Percentiles rank a stretch among this genome's conserved stretches.
Conservation (phyloP, 2,113 vertebrate species). For the Ginglymostoma cirratum region DNA sequence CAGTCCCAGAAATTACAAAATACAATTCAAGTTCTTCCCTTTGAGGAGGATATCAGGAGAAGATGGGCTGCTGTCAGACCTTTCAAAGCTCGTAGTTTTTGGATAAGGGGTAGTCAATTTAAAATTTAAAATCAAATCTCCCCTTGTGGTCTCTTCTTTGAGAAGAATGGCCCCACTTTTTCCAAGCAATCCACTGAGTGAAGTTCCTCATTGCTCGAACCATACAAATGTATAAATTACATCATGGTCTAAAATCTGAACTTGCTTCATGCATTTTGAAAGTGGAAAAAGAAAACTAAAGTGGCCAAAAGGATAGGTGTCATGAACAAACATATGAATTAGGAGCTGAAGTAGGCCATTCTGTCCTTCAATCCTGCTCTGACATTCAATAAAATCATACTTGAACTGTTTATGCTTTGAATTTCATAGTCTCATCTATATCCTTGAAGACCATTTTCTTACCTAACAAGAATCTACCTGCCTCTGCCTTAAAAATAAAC, state of each 20-base stretch:
- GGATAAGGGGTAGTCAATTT: too few species aligned
- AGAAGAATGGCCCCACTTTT: not conserved
- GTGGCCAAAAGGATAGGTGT: not conserved
- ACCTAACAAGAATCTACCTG: too few species aligned
- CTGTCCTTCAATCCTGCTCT: too few species aligned
- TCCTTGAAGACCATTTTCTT: too few species aligned
- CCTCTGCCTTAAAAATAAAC: too few species aligned
- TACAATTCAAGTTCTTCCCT: slow-evolving; percentile 23
- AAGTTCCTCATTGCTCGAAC: not conserved
- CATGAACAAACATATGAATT: not conserved
- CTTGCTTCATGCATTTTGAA: not conserved
- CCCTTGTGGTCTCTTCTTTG: not conserved
- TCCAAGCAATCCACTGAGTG: not conserved
- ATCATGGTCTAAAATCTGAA: not conserved
- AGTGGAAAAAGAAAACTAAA: not conserved
- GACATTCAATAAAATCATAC: too few species aligned
- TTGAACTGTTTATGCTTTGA: too few species aligned
- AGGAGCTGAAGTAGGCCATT: too few species aligned
- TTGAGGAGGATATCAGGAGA: not conserved
- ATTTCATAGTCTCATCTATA: too few species aligned
- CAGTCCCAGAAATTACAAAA: slow-evolving; percentile 1
- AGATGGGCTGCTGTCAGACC: not conserved
- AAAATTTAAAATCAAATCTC: not conserved
- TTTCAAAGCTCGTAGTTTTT: not conserved
- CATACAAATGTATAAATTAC: not conserved